Evolutionary conservation across 2,888 invertebrate genomes (phyloP), one percentile per base, ranked within the genome.

Genomic region (Periphyllus acericola): DNA sequence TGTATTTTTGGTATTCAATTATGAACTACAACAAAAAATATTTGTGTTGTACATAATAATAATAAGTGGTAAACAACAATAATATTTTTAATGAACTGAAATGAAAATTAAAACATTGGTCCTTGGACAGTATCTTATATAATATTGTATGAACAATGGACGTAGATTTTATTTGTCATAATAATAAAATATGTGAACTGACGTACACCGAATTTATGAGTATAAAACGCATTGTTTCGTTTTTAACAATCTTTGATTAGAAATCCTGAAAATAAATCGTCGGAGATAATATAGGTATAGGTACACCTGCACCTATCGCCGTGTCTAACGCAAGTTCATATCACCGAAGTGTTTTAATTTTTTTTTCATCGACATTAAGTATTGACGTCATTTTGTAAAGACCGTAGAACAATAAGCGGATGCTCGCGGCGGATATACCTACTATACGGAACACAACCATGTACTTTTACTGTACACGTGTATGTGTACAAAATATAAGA

Each of bases 401-500:
- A 60, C 6, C 60, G 21, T 60, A 60, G 25, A 25, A 68, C 29
- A 14, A 29, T 68, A 25, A n/a, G 68, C 68, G 29, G 25, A 29
- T n/a, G 68, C 68, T 68, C 68, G 68, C 3, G 29, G 29, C 1
- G 29, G n/a, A n/a, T n/a, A n/a, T n/a, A n/a, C n/a, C n/a, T n/a
- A 68, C 29, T 68, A 25, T 25, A 25, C 21, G 6, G 3, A 60
- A 29, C 4, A 68, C 68, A 68, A 8, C 25, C 29, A 29, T 29
- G 1, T 68, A 14, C 11, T 36, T 36, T 25, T 68, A 29, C 11
- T 66, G 25, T 25, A 71, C 71, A 29, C 29, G 71, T 32, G 71
- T 32, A 29, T 11, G 68, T 29, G n/a, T 68, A 29, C 11, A 71
- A 32, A 71, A 82, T 82, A 32, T 36, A 74, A 74, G 74, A 83